Evolutionary conservation across 1,140 invertebrate species (phyloP), one percentile per base, ranked within the genome.

Genomic region (Camponotus vicinus): DNA sequence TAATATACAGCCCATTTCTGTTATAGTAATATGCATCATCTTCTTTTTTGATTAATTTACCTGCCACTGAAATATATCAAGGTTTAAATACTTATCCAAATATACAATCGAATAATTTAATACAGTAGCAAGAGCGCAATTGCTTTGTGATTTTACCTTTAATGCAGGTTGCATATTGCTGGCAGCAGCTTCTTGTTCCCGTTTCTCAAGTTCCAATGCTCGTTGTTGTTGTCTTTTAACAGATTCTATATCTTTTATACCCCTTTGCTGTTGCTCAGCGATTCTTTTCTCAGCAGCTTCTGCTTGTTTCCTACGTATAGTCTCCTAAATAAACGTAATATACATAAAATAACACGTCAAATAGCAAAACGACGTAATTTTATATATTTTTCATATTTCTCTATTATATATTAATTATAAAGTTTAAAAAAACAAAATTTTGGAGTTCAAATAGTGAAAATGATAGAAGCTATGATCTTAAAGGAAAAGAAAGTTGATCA

Each of bases 211-310:
- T 85, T 93, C 94, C 84, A 95, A 91, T 37, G 93, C 86, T 86
- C 95, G 91, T 85, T 94, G 92, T 88, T 96, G 94, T 88, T 96
- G 94, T 73, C 94, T 91, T 88, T 94, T 95, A 0, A 96, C 93
- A 37, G 92, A 93, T 70, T 96, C 95, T 7, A 95, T 91, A 93
- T 96, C 95, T 89, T 96, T 96, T 34, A 96, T 94, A 18, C 96
- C 96, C 82, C 96, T 90, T 59, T 79, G 89, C 88, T 96, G 95
- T 78, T 95, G 93, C 59, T 96, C 94, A 70, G 92, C 88, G 57
- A 94, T 86, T 76, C 96, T 92, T 86, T 92, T 95, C 80, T 96
- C 96, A 67, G 96, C 96, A 34, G 96, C 96, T 89, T 96, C 96
- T 11, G 94, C 95, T 86, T 95, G 93, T 85, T 95, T 95, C 32